phyloP scores from a whole-genome alignment of 2,888 invertebrate species.

The Monoplex corrugatus region DNA sequence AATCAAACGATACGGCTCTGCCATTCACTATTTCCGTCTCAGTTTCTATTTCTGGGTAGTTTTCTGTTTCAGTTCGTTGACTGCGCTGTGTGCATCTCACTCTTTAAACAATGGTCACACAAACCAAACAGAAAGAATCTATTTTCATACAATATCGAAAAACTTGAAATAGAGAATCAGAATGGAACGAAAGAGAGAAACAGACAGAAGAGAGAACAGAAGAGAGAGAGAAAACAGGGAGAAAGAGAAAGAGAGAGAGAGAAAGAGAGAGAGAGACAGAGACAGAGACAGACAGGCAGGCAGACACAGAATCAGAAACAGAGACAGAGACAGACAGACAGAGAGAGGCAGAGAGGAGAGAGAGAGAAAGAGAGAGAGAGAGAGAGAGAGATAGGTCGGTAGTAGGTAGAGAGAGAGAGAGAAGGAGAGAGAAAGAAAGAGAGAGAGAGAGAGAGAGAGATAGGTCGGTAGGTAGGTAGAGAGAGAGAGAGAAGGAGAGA shows the following conservation, averaged over 20 bases:
- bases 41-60: too few relatives aligned
- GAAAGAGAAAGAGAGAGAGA: not conserved
- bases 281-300: not conserved
- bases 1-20: too few relatives aligned
- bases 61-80: too few relatives aligned
- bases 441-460: not conserved
- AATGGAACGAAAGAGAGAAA: not conserved
- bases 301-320: not conserved
- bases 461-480: not conserved
- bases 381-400: not conserved
- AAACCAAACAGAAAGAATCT: too few relatives aligned
- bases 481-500: not conserved
- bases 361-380: too few relatives aligned
- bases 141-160: too few relatives aligned
- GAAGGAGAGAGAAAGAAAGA: not conserved
- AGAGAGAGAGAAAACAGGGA: not conserved
- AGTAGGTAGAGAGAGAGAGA: not conserved
- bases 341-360: not conserved
- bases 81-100: too few relatives aligned
- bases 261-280: not conserved
- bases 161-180: not conserved
- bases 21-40: too few relatives aligned
- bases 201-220: not conserved
- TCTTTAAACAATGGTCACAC: too few relatives aligned
- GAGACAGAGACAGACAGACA: not conserved